Percentiles rank a stretch among this genome's conserved stretches.
phyloP scores from a whole-genome alignment of 2,113 vertebrate species.

The Melanotaenia duboulayi region DNA sequence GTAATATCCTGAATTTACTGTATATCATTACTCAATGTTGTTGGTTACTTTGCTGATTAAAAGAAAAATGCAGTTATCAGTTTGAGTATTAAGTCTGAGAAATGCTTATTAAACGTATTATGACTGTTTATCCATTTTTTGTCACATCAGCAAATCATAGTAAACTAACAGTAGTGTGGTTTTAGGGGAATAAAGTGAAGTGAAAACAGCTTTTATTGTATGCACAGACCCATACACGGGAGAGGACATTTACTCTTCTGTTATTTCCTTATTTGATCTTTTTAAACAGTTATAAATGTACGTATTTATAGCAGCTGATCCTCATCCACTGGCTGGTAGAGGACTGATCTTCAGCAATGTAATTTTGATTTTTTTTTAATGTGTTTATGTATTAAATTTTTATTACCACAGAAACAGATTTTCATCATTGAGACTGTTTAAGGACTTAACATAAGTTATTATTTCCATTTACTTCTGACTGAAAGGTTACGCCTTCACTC shows the following conservation, averaged over 20 bases:
- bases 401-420: conserved; percentile 39
- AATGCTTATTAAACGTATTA: conserved; percentile 11
- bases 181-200: neutral
- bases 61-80: conserved; percentile 1
- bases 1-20: conserved; percentile 25
- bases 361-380: neutral
- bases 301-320: conserved; percentile 31
- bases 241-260: conserved; percentile 4
- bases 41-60: neutral
- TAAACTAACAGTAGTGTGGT: conserved; percentile 16
- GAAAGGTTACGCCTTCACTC: conserved; percentile 20
- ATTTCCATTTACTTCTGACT: neutral
- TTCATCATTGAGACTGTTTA: conserved; percentile 1
- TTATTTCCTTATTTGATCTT: conserved; percentile 10
- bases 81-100: conserved; percentile 6
- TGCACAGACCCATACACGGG: conserved; percentile 1
- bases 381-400: conserved; percentile 43
- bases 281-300: conserved; percentile 44
- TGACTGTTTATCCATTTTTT: neutral
- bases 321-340: conserved; percentile 66
- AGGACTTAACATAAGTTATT: neutral
- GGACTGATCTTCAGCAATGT: conserved; percentile 49
- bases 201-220: conserved; percentile 10
- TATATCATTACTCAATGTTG: conserved; percentile 25
- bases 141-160: conserved; percentile 1